phyloP scores from a whole-genome alignment of 2,888 invertebrate genomes.

The Drosophila colorata region DNA sequence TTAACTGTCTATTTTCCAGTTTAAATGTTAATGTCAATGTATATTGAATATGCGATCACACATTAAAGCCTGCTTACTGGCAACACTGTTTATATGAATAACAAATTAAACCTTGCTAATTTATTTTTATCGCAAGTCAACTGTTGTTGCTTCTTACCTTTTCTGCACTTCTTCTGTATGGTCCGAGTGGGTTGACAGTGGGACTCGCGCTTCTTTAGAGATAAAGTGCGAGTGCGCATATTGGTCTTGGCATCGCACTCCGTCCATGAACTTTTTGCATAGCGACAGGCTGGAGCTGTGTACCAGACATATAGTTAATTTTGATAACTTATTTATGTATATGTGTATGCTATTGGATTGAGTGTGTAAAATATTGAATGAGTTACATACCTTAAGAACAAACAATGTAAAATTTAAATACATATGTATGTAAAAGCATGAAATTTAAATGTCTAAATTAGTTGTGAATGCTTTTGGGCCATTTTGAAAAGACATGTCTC shows the following conservation, averaged over 20 bases:
- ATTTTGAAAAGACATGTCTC: too few relatives aligned
- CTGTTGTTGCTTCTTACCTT: constrained; percentile 87
- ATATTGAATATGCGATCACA: too few relatives aligned
- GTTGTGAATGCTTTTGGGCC: too few relatives aligned
- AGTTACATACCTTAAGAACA: too few relatives aligned
- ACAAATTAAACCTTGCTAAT: too few relatives aligned
- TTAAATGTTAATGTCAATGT: too few relatives aligned
- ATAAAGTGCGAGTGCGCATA: constrained; percentile 91
- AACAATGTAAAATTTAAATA: too few relatives aligned
- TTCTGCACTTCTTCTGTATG: constrained; percentile 96
- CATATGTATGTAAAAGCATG: too few relatives aligned
- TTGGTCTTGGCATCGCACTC: constrained; percentile 94
- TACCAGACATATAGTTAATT: constrained; percentile 7
- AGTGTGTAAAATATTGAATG: not conserved
- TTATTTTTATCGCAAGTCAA: not conserved
- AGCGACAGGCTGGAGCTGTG: constrained; percentile 89
- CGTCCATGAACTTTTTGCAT: constrained; percentile 94
- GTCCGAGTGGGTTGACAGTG: constrained; percentile 92
- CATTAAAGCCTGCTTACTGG: too few relatives aligned
- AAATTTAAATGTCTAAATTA: too few relatives aligned
- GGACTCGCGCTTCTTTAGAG: constrained; percentile 93
- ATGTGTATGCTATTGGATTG: not conserved
- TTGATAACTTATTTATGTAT: not conserved
- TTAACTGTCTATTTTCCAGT: too few relatives aligned
- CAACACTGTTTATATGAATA: not conserved